Base-by-base conservation (phyloP, 2,797 vertebrate species). In the Echiichthys vipera region DNA sequence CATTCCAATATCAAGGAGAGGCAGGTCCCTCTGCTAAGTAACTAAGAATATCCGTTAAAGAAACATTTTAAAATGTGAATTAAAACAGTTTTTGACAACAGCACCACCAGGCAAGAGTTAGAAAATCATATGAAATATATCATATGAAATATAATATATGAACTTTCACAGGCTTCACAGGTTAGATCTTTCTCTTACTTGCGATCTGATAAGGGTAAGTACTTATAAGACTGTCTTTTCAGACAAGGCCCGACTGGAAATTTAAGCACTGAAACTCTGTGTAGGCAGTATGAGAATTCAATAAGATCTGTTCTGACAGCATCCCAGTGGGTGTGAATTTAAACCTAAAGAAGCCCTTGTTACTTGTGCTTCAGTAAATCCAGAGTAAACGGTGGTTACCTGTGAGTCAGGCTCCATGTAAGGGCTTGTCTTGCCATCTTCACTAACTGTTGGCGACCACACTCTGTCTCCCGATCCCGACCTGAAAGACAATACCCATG, bases 391-490 rank as follows among this genome's bases (percentile, higher is more conserved):
- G 42, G 24, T 77, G 56, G 56, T 82, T 96, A 99, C 98, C 97
- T 98, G 97, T 7, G 89, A 88, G n/a, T 98, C 96, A 0, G 94
- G 85, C 71, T 98, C 95, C n/a, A 92, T 91, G 89, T 95, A 96
- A 0, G 96, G 95, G 54, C 96, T 97, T 65, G 94, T 96, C 87
- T 96, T 97, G 82, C 95, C 93, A 30, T 98, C 96, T 56, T 99
- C 96, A 58, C 93, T 91, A 45, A 95, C 45, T 63, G 90, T 89
- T 47, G 95, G 87, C 15, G 96, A 95, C 96, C 95, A 97, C 87
- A 88, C 85, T 93, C 95, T 95, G 65, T 91, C 95, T 86, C 87
- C 91, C 3, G 88, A 77, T 88, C 96, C 97, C 11, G 95, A 91
- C 91, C 98, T 99, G 94, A 65, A 94, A 93, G 17, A 66, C 76